Percentiles rank a stretch among this genome's conserved stretches.
phyloP scores from a whole-genome alignment of 1,140 invertebrate species.

The Antheraea mylitta region DNA sequence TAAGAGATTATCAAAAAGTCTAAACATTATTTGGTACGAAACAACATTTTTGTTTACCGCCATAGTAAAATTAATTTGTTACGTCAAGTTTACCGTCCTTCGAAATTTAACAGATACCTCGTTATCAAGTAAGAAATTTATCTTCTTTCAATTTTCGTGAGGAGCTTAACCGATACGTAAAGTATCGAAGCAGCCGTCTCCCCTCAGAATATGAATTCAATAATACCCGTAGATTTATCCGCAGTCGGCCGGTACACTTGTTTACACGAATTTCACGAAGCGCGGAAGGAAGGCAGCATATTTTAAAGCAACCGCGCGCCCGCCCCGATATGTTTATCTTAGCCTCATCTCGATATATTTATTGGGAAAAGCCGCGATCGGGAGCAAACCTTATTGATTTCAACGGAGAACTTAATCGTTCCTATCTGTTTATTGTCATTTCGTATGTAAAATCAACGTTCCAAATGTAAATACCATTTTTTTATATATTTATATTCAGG shows the following conservation, averaged over 20 bases:
- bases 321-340: conserved; percentile 67
- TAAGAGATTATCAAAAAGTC: neutral
- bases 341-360: conserved; percentile 71
- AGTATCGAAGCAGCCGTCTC: conserved; percentile 29
- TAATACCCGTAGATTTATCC: conserved; percentile 52
- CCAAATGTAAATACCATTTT: too few relatives aligned
- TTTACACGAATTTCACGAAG: conserved; percentile 63
- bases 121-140: conserved; percentile 9
- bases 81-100: neutral
- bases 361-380: conserved; percentile 60
- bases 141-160: conserved; percentile 13
- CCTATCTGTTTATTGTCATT: conserved; percentile 52
- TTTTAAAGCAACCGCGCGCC: conserved; percentile 57
- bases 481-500: conserved; percentile 22
- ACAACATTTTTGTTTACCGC: neutral
- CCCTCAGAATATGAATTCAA: conserved; percentile 42
- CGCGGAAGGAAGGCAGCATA: conserved; percentile 58
- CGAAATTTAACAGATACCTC: conserved; percentile 1
- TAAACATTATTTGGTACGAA: neutral
- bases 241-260: conserved; percentile 46
- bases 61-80: conserved; percentile 1
- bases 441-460: conserved; percentile 1
- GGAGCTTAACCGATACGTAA: conserved; percentile 24
- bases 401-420: conserved; percentile 40
- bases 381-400: conserved; percentile 61